These are phyloP conservation scores for Choloepus didactylus DNA, from an alignment of 2,797 vertebrate genomes.

Conservation along the genomic window DNA sequence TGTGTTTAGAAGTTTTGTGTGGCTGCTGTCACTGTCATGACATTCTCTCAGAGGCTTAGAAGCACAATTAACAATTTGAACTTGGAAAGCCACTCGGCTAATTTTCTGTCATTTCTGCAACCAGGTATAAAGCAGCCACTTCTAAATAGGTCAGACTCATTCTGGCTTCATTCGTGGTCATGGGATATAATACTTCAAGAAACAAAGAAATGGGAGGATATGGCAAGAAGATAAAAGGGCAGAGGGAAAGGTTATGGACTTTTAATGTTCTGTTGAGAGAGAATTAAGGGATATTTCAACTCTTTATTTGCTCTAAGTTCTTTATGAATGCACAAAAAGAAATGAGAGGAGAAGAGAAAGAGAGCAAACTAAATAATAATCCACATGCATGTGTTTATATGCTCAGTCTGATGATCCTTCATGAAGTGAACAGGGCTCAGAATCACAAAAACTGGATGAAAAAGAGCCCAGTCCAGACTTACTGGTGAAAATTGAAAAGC, in stretches of 20 bases:
- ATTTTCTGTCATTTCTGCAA: conserved; percentile 77
- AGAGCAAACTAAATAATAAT: conserved; percentile 35
- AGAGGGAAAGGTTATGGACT: conserved; percentile 18
- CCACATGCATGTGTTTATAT: conserved; percentile 12
- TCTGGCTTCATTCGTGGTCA: conserved; percentile 72
- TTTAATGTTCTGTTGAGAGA: not conserved
- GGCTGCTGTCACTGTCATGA: conserved; percentile 25
- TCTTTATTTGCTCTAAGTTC: conserved; percentile 66
- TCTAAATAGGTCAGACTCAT: conserved; percentile 70
- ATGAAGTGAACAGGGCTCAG: not conserved
- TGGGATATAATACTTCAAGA: conserved; percentile 65
- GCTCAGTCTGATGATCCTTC: not conserved
- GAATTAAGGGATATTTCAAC: conserved; percentile 45
- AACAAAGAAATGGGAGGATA: conserved; percentile 62
- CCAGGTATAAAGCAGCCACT: conserved; percentile 65
- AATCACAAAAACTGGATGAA: not conserved
- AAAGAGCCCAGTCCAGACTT: not conserved
- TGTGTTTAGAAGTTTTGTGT: conserved; percentile 12
- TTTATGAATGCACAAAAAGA: conserved; percentile 53
- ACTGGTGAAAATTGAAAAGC: not conserved
- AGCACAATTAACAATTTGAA: conserved; percentile 42
- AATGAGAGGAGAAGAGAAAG: conserved; percentile 73
- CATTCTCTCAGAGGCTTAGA: conserved; percentile 38
- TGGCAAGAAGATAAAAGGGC: conserved; percentile 46
- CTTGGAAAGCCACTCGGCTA: conserved; percentile 29